Conservation (phyloP, 2,888 invertebrate genomes). For the Ephialtes manifestator region DNA sequence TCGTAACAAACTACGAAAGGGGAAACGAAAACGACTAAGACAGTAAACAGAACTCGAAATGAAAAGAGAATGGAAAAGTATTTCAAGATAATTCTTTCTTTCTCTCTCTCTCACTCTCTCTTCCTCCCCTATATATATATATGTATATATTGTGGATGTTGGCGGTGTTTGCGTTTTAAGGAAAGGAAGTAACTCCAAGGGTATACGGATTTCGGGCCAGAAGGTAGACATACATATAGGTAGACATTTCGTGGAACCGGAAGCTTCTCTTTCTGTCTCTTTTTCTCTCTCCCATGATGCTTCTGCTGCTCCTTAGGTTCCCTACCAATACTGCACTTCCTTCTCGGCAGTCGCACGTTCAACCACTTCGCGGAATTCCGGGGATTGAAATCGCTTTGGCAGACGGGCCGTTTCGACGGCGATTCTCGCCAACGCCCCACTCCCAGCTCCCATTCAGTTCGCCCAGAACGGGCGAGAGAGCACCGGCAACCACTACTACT, state of each 20-base stretch:
- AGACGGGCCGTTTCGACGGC: slow-evolving; percentile 55
- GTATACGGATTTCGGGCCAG: slow-evolving; percentile 38
- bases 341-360: slow-evolving; percentile 55
- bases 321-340: slow-evolving; percentile 11
- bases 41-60: background rate
- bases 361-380: slow-evolving; percentile 67
- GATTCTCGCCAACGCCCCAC: slow-evolving; percentile 45
- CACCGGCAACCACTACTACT: background rate
- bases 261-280: slow-evolving; percentile 40
- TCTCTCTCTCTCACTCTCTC: background rate
- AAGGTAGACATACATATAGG: slow-evolving; percentile 26
- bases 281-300: background rate
- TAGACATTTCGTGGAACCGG: slow-evolving; percentile 53
- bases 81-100: slow-evolving; percentile 11
- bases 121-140: too few relatives aligned
- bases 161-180: slow-evolving; percentile 47
- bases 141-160: background rate
- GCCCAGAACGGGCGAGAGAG: slow-evolving; percentile 41
- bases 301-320: background rate
- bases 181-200: slow-evolving; percentile 22
- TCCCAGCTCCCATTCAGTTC: slow-evolving; percentile 48
- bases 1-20: background rate
- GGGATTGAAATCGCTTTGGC: slow-evolving; percentile 66
- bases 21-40: background rate
- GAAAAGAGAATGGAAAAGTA: slow-evolving; percentile 4